A percentile compares a stretch with the other conserved stretches of the same genome.
phyloP scores from a whole-genome alignment of 1,140 invertebrate species.

The Bombus consobrinus region DNA sequence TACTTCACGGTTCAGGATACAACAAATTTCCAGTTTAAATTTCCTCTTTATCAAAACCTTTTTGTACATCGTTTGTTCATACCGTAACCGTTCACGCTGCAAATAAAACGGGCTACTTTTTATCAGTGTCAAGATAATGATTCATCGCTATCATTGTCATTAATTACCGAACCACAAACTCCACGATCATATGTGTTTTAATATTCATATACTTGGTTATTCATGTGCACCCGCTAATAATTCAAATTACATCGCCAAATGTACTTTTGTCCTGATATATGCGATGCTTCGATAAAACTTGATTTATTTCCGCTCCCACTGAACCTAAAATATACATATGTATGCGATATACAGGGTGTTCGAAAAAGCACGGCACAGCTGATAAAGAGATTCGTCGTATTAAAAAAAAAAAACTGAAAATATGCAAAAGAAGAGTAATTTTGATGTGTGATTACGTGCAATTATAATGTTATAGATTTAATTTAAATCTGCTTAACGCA shows the following conservation, averaged over 20 bases:
- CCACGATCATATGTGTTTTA: conserved; percentile 27
- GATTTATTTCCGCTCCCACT: conserved; percentile 14
- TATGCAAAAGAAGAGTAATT: too few relatives aligned
- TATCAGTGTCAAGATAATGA: conserved; percentile 15
- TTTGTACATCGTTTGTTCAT: background rate
- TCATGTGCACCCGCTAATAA: conserved; percentile 16
- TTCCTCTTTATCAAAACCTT: background rate
- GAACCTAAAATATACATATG: too few relatives aligned
- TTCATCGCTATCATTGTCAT: conserved; percentile 15
- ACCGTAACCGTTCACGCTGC: background rate
- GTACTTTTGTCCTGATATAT: conserved; percentile 9
- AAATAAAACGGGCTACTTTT: background rate
- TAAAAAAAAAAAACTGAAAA: background rate
- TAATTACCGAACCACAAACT: conserved; percentile 21
- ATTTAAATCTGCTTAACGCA: too few relatives aligned
- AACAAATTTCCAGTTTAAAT: background rate
- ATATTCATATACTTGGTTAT: conserved; percentile 26
- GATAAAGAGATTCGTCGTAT: background rate
- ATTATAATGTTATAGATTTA: too few relatives aligned
- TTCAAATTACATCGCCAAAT: conserved; percentile 31
- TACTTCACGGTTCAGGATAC: background rate
- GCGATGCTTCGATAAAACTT: conserved; percentile 21
- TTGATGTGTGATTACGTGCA: too few relatives aligned
- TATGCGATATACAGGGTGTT: background rate
- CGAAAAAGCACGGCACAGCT: background rate